These are phyloP conservation scores for Chondrosia reniformis DNA, from an alignment of 37 sponge, comb jelly and placozoan genomes.

Conservation along the genomic window DNA sequence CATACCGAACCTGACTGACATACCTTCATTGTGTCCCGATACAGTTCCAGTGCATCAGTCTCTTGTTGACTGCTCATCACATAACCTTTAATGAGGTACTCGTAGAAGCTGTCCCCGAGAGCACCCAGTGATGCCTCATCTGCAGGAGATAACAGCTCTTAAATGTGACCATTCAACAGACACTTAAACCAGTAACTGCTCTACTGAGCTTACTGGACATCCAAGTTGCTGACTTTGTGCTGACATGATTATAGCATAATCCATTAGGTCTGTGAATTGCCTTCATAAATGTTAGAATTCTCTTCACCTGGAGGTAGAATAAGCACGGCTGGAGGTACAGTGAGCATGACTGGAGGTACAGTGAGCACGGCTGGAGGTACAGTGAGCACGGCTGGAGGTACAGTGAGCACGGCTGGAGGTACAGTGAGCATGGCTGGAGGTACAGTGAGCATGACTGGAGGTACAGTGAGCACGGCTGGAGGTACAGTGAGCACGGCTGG, in stretches of 20 bases:
- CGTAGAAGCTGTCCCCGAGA: slow-evolving; percentile 87
- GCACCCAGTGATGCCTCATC: slow-evolving; percentile 70
- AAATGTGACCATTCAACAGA: neutral
- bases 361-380: too few relatives aligned
- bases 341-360: too few relatives aligned
- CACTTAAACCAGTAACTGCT: neutral
- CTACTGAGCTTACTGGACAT: slow-evolving; percentile 47
- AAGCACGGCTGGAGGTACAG: too few relatives aligned
- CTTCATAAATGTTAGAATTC: slow-evolving; percentile 48
- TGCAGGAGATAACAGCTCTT: neutral
- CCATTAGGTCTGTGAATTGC: slow-evolving; percentile 59
- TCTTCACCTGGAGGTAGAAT: neutral
- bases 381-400: too few relatives aligned
- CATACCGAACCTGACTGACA: neutral
- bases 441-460: too few relatives aligned
- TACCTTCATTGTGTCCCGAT: slow-evolving; percentile 49
- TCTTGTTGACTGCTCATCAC: slow-evolving; percentile 70
- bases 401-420: too few relatives aligned
- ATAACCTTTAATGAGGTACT: slow-evolving; percentile 82
- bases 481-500: too few relatives aligned
- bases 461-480: too few relatives aligned
- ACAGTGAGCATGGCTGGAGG: too few relatives aligned
- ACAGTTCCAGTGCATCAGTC: slow-evolving; percentile 73
- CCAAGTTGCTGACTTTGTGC: slow-evolving; percentile 71
- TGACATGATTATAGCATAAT: slow-evolving; percentile 73